Percentiles rank a stretch among this genome's conserved stretches.
Evolutionary conservation across 2,797 vertebrate species (phyloP).

Genomic region (Gallirallus australis): DNA sequence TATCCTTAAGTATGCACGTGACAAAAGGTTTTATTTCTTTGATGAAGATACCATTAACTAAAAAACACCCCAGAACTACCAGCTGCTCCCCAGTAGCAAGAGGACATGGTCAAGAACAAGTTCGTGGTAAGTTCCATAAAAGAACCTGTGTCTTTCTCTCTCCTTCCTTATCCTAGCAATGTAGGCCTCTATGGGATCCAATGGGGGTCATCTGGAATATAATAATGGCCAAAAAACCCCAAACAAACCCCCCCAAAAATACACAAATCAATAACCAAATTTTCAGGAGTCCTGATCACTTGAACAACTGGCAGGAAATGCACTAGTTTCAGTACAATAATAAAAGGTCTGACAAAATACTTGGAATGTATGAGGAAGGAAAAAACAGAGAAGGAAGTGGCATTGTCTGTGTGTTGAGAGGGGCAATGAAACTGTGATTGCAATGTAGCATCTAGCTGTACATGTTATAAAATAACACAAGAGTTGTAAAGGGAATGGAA

Average conservation of each 20-base stretch:
- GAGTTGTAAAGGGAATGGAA: neutral
- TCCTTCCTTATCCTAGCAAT: neutral
- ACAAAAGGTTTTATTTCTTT: neutral
- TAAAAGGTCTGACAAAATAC: neutral
- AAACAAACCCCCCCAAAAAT: neutral
- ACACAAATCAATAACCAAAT: neutral
- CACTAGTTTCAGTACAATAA: neutral
- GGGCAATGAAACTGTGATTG: neutral
- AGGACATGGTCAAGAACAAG: neutral
- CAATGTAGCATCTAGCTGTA: neutral
- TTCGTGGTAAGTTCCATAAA: neutral
- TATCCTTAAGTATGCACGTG: neutral
- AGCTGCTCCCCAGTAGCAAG: neutral
- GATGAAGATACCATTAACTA: neutral
- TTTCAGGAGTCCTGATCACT: neutral
- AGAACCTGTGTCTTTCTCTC: neutral
- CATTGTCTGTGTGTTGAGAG: neutral
- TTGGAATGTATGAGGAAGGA: neutral
- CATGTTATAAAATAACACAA: neutral
- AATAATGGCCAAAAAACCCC: neutral
- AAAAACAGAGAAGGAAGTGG: neutral
- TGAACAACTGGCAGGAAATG: neutral
- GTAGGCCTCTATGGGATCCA: neutral
- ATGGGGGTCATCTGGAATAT: neutral
- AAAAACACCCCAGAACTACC: neutral